Base-by-base conservation (phyloP, 2,888 invertebrate genomes). In the Tethea ocularis region DNA sequence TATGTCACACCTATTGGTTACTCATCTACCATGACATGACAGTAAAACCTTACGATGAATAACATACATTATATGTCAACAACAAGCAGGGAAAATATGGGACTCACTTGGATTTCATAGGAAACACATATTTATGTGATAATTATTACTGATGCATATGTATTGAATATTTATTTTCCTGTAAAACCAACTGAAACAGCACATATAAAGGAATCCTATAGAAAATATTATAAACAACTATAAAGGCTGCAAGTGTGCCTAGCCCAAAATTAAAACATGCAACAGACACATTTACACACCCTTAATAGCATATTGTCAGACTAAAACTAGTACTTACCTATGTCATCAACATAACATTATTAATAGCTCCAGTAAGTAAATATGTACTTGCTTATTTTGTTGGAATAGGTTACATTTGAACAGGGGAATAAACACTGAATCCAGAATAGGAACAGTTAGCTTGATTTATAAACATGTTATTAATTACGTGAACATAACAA, bases 271-370 rank as follows among this genome's bases (percentile, higher is more conserved):
- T 46, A 20, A 46, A 7, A 20, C 46, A 46, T 46, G 46, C 46
- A 38, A 38, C n/a, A 46, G 46, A 46, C 46, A 46, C 20, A 46
- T 46, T 46, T 46, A 46, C 46, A 46, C 46, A 46, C 46, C 46
- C 46, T 20, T 15, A 17, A 20, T 17, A n/a, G 17, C 17, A 20
- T 46, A 10, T 1, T 20, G 8, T 5, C 38, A n/a, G n/a, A 26
- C 26, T 26, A 7, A 6, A 26, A 26, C 26, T 26, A 26, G 7
- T 6, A 26, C 26, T 6, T 26, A 26, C 7, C 6, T 26, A 26
- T 26, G 5, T 26, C 5, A 33, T 1, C 8, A 6, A 33, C 29
- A 33, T 5, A 10, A 38, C n/a, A 38, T 38, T n/a, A n/a, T n/a
- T 5, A 38, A 38, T 38, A 38, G n/a, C n/a, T n/a, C 1, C 38